Conservation (phyloP, 2,888 invertebrate genomes). For the Bellardia pandia region DNA sequence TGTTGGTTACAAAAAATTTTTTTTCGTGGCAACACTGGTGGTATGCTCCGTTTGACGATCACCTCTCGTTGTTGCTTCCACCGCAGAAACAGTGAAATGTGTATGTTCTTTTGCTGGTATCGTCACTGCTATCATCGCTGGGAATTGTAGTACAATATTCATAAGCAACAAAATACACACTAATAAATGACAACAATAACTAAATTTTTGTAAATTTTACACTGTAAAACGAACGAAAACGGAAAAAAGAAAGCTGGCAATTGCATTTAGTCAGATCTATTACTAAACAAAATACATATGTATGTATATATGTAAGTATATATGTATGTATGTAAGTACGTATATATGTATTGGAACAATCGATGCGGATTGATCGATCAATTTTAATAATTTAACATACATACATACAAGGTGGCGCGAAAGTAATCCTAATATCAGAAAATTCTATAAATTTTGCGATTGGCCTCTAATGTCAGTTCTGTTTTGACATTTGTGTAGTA, state of each 20-base stretch:
- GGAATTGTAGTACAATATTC: constrained; percentile 19
- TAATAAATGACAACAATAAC: constrained; percentile 30
- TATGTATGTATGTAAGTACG: no score
- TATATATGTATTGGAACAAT: neutral
- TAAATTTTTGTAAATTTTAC: neutral
- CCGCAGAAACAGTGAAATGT: neutral
- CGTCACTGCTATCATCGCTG: constrained; percentile 5
- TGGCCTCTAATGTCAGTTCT: no score
- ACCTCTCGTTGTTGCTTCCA: neutral
- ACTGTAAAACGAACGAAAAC: constrained; percentile 18
- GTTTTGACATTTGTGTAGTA: no score
- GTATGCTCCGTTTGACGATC: constrained; percentile 24
- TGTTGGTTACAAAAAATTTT: no score
- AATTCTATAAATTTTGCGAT: no score
- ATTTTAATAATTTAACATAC: neutral
- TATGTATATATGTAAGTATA: no score
- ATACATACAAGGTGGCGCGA: no score
- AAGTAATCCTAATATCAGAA: no score
- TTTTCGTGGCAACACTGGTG: no score
- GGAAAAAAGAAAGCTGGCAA: constrained; percentile 27
- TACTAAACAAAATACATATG: neutral
- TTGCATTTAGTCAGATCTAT: constrained; percentile 27
- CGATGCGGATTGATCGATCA: constrained; percentile 11
- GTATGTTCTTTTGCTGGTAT: constrained; percentile 30
- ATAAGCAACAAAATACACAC: constrained; percentile 29